A percentile compares a stretch with the other conserved stretches of the same genome.
Conservation (phyloP, 2,888 invertebrate genomes). For the Aspidiotus rigidus region DNA sequence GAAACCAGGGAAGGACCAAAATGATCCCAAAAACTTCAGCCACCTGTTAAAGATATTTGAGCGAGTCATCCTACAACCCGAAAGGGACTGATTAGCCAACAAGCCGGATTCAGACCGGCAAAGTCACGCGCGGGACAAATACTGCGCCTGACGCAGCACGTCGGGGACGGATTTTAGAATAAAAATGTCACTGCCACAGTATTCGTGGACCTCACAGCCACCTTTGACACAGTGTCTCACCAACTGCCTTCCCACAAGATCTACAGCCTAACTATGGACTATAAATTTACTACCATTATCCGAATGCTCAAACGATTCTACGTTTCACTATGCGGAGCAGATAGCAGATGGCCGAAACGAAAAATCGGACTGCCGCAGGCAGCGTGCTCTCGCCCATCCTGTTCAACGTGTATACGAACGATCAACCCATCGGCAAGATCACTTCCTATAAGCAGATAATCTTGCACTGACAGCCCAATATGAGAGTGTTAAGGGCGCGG, state of each 20-base stretch:
- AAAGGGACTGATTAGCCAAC: no score
- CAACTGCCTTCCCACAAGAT: conserved; percentile 9
- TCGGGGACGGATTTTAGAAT: no score
- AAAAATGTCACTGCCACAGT: no score
- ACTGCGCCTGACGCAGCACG: no score
- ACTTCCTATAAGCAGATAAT: conserved; percentile 24
- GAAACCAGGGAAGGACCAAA: no score
- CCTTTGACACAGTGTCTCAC: no score
- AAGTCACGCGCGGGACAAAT: conserved; percentile 7
- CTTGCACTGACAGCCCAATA: conserved; percentile 18
- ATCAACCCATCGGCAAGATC: conserved; percentile 10
- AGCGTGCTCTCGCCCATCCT: conserved; percentile 31
- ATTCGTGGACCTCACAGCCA: no score
- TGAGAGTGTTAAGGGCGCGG: conserved; percentile 1
- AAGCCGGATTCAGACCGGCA: conserved; percentile 5
- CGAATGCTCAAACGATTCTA: conserved; percentile 29
- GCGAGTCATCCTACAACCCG: neutral
- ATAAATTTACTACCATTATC: conserved; percentile 17
- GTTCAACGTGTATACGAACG: conserved; percentile 32
- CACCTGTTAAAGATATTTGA: neutral
- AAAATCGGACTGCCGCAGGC: conserved; percentile 19
- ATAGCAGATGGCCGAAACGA: conserved; percentile 14
- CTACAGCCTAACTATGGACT: conserved; percentile 21
- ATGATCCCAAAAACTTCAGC: neutral
- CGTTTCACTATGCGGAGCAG: conserved; percentile 17